Conservation (phyloP, 2,888 invertebrate species). For the Trachelus stipa region DNA sequence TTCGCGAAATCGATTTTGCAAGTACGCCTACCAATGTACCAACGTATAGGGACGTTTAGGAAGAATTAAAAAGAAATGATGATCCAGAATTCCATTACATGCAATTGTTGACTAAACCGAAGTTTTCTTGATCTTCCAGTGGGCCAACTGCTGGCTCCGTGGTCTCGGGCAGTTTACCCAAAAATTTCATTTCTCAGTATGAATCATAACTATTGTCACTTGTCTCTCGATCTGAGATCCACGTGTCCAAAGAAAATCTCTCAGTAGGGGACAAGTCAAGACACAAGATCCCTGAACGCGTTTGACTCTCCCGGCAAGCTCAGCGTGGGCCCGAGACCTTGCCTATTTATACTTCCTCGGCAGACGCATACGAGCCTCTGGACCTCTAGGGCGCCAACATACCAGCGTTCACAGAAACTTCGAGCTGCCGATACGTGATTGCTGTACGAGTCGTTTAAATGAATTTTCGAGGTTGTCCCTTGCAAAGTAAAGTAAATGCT, state of each 20-base stretch:
- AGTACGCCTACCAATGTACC: not conserved
- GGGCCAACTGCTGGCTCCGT: not conserved
- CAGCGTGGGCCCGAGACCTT: conserved; percentile 54
- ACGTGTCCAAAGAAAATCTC: conserved; percentile 19
- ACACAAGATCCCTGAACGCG: conserved; percentile 29
- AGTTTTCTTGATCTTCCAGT: not conserved
- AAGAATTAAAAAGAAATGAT: not conserved
- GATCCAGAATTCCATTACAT: not conserved
- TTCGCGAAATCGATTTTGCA: conserved; percentile 5
- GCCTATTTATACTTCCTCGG: conserved; percentile 57
- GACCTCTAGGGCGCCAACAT: not conserved
- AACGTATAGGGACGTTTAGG: not conserved
- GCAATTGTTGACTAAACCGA: not conserved
- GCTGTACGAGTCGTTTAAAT: not conserved
- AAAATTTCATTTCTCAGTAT: not conserved
- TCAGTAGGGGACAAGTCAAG: conserved; percentile 38
- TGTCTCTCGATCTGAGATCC: not conserved
- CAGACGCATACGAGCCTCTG: conserved; percentile 14
- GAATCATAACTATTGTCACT: not conserved
- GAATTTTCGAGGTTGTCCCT: not conserved
- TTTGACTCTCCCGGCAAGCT: conserved; percentile 47
- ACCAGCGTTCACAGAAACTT: not conserved
- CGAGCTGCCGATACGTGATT: not conserved
- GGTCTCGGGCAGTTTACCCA: not conserved
- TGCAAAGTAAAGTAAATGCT: not conserved